phyloP scores from a whole-genome alignment of 2,888 invertebrate genomes.

The Drosophila testacea region DNA sequence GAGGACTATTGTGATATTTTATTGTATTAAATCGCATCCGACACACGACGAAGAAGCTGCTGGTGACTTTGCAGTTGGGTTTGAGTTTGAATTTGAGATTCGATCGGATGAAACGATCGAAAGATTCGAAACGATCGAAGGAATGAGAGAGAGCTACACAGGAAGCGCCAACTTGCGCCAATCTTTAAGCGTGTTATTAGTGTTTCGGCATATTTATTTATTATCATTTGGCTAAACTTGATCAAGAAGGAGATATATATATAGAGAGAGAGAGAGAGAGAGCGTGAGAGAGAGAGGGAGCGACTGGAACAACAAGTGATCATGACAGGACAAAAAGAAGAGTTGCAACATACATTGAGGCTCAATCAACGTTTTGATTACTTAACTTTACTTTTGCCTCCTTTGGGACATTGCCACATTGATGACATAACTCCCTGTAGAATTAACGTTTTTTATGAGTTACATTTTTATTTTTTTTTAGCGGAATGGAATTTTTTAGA shows the following conservation, averaged over 20 bases:
- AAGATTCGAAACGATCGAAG: conserved; percentile 24
- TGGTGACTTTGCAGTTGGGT: conserved; percentile 22
- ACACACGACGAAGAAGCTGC: conserved; percentile 58
- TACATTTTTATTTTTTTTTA: neutral
- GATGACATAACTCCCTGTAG: conserved; percentile 70
- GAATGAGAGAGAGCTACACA: conserved; percentile 41
- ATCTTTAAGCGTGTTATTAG: conserved; percentile 79
- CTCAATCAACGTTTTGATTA: conserved; percentile 56
- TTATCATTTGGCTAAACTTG: conserved; percentile 68
- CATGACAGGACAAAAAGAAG: conserved; percentile 40
- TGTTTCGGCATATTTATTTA: conserved; percentile 80
- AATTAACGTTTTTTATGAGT: conserved; percentile 9
- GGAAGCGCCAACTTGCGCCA: conserved; percentile 78
- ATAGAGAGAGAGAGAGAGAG: neutral
- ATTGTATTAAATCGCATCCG: conserved; percentile 84
- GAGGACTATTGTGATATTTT: conserved; percentile 85
- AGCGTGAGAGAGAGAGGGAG: neutral
- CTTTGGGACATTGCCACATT: conserved; percentile 59
- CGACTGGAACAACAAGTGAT: neutral
- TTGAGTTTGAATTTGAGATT: conserved; percentile 25
- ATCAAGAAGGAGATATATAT: neutral
- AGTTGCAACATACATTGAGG: conserved; percentile 1
- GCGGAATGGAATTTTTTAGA: conserved; percentile 4
- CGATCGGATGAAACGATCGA: neutral
- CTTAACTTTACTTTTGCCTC: conserved; percentile 58